Conservation (phyloP, 2,113 vertebrate genomes). For the Danio rerio region GRCz12tu NC_133190.1:25776001-25776500, state of each 20-base stretch:
- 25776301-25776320: conserved; percentile 53
- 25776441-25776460: conserved; percentile 48
- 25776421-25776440: conserved; percentile 59
- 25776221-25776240: conserved; percentile 47
- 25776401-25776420: conserved; percentile 40
- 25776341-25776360: conserved; percentile 32
- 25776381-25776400: conserved; percentile 44
- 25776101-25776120: neutral
- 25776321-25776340: conserved; percentile 40
- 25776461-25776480: conserved; percentile 57
- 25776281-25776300: conserved; percentile 50
- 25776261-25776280: conserved; percentile 47
- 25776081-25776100: too few species aligned
- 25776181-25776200: conserved; percentile 42
- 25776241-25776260: conserved; percentile 51
- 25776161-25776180: conserved; percentile 37
- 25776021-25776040: too few species aligned
- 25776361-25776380: conserved; percentile 44
- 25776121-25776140: conserved; percentile 40
- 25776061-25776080: too few species aligned
- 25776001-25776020: too few species aligned
- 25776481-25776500: conserved; percentile 56
- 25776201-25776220: conserved; percentile 39
- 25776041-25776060: too few species aligned
- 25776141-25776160: conserved; percentile 6